Percentiles rank a stretch among this genome's conserved stretches.
phyloP scores from a whole-genome alignment of 2,888 invertebrate species.

The Corbicula japonica region DNA sequence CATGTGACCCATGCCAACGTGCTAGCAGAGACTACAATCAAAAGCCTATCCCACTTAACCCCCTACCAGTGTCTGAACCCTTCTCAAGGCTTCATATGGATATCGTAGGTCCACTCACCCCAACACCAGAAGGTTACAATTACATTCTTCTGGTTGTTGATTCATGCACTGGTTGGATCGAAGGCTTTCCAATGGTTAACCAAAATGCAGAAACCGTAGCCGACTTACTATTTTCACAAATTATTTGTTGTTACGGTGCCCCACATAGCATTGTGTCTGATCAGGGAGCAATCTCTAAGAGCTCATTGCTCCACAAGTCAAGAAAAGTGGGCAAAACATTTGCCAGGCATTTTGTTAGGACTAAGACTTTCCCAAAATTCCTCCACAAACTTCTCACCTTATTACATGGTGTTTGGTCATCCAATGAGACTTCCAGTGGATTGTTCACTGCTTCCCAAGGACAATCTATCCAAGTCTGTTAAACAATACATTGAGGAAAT shows the following conservation, averaged over 20 bases:
- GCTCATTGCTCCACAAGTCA: too few species aligned
- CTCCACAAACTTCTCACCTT: too few species aligned
- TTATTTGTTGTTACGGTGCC: slow-evolving; percentile 60
- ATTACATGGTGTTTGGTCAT: too few species aligned
- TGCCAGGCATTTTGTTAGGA: too few species aligned
- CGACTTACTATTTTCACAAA: slow-evolving; percentile 44
- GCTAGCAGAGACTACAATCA: slow-evolving; percentile 43
- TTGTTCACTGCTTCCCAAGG: too few species aligned
- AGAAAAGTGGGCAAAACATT: too few species aligned
- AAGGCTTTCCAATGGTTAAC: slow-evolving; percentile 56
- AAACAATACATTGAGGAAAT: too few species aligned
- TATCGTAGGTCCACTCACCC: slow-evolving; percentile 52
- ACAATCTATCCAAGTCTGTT: too few species aligned
- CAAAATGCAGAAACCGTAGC: slow-evolving; percentile 54
- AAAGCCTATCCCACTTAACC: slow-evolving; percentile 39
- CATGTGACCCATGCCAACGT: slow-evolving; percentile 63
- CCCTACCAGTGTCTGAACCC: slow-evolving; percentile 38
- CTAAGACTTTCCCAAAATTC: too few species aligned
- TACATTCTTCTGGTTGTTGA: slow-evolving; percentile 53
- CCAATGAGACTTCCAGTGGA: too few species aligned
- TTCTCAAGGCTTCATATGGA: slow-evolving; percentile 57
- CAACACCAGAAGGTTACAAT: slow-evolving; percentile 48
- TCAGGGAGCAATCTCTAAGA: too few species aligned
- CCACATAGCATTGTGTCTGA: slow-evolving; percentile 44
- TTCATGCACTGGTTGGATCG: slow-evolving; percentile 50